phyloP scores from a whole-genome alignment of 2,797 vertebrate species.

The Dromococcyx pavoninus region DNA sequence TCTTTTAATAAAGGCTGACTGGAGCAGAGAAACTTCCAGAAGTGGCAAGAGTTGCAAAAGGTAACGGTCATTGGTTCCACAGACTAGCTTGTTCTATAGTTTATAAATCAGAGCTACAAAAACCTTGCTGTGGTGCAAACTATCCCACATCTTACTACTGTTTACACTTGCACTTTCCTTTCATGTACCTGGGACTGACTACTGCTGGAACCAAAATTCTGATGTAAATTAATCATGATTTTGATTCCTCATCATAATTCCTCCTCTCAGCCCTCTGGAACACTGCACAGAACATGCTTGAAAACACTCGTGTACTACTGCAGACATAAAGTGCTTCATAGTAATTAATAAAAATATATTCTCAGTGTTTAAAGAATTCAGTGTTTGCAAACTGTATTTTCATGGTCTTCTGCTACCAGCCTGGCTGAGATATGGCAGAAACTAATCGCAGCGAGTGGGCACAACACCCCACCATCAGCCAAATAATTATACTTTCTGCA shows the following conservation, averaged over 20 bases:
- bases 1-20: not conserved
- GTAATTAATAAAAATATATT: not conserved
- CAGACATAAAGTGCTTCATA: not conserved
- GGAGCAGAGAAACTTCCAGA: not conserved
- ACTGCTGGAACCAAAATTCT: not conserved
- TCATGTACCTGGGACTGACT: not conserved
- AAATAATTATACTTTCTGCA: slow-evolving; percentile 13
- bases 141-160: not conserved
- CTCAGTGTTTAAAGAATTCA: not conserved
- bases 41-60: not conserved
- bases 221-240: not conserved
- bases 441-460: not conserved
- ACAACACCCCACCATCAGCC: not conserved
- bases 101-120: not conserved
- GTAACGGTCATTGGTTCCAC: not conserved
- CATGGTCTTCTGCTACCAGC: not conserved
- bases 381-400: not conserved
- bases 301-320: not conserved
- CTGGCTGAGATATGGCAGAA: not conserved
- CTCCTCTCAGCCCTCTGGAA: not conserved
- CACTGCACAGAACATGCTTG: not conserved
- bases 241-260: not conserved
- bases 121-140: not conserved
- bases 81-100: not conserved
- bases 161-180: not conserved